phyloP scores from a whole-genome alignment of 2,888 invertebrate species.

The Pilophorus perplexus region DNA sequence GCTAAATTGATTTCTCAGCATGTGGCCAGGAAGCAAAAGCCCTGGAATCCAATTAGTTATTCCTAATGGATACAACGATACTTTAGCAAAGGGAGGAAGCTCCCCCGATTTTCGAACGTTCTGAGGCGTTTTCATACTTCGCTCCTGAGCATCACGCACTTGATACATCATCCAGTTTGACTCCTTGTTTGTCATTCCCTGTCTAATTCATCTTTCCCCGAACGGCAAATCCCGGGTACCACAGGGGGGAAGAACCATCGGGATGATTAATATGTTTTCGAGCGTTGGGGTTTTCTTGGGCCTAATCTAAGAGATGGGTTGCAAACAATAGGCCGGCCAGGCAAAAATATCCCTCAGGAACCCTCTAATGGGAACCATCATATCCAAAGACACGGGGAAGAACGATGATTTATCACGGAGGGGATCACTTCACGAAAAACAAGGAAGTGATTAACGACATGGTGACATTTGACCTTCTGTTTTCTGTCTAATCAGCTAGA shows the following conservation, averaged over 20 bases:
- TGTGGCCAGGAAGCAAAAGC: neutral
- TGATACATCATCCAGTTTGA: too few species aligned
- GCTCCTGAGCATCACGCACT: too few species aligned
- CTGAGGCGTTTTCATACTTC: too few species aligned
- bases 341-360: neutral
- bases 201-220: constrained; percentile 8
- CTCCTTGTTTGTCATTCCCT: too few species aligned
- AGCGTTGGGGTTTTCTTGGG: constrained; percentile 2
- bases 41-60: constrained; percentile 12
- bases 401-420: too few species aligned
- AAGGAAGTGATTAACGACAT: too few species aligned
- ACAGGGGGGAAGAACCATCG: neutral
- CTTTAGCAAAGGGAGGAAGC: too few species aligned
- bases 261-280: constrained; percentile 20
- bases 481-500: too few species aligned
- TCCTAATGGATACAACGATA: constrained; percentile 13
- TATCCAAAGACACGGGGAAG: too few species aligned
- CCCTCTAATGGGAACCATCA: constrained; percentile 9
- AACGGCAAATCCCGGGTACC: neutral
- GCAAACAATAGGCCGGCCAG: constrained; percentile 6
- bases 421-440: too few species aligned
- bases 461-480: too few species aligned
- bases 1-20: constrained; percentile 2
- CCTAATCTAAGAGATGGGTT: constrained; percentile 13
- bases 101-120: too few species aligned